These are phyloP conservation scores for Gymnothorax javanicus DNA, from an alignment of 2,797 vertebrate species.

Conservation along the genomic window DNA sequence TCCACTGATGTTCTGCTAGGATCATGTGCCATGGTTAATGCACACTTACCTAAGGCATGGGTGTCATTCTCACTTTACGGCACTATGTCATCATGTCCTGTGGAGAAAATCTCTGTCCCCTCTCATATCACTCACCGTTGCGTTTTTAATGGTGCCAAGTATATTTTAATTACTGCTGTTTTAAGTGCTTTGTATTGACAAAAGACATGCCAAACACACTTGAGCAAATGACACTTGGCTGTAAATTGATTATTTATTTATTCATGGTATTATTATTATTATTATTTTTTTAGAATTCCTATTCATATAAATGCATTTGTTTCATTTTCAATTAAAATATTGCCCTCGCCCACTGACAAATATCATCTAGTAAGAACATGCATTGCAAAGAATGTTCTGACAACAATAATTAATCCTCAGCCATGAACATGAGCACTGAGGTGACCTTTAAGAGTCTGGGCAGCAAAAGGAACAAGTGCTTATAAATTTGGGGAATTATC, in stretches of 20 bases:
- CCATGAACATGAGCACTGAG: not conserved
- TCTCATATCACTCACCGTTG: not conserved
- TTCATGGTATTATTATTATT: no score
- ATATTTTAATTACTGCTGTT: no score
- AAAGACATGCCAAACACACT: no score
- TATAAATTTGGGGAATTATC: not conserved
- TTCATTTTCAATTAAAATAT: not conserved
- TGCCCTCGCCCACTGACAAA: not conserved
- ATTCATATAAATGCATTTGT: not conserved
- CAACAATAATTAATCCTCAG: not conserved
- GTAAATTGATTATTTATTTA: no score
- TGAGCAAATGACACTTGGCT: no score
- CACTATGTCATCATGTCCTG: not conserved
- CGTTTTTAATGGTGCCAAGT: no score
- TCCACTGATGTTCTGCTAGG: not conserved
- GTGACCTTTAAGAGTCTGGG: not conserved
- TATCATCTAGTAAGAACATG: not conserved
- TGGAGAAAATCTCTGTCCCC: not conserved
- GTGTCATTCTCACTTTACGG: not conserved
- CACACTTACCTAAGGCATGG: not conserved
- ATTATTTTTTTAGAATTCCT: no score
- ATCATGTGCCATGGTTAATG: not conserved
- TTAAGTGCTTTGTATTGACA: no score
- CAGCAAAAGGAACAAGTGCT: not conserved
- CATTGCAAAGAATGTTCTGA: not conserved